Evolutionary conservation across 2,797 vertebrate genomes (phyloP).

Genomic region (Hozukius guyotensis): DNA sequence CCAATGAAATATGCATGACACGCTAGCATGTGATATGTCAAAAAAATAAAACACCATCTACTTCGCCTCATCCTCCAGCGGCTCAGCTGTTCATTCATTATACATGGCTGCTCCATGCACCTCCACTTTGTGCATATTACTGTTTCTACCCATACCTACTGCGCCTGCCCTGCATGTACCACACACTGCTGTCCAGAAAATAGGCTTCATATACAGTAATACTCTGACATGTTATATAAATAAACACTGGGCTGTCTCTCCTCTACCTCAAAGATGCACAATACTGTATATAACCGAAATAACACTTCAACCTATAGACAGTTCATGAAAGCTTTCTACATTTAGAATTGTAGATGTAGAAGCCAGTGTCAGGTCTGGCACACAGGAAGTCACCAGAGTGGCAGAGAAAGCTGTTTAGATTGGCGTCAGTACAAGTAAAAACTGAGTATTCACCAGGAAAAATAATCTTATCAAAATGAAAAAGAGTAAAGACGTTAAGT

Average conservation of each 20-base stretch:
- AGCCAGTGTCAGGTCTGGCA: background rate
- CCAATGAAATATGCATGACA: conserved; percentile 73
- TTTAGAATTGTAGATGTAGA: background rate
- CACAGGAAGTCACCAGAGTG: background rate
- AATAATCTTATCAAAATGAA: background rate
- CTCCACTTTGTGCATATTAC: conserved; percentile 47
- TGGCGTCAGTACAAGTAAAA: background rate
- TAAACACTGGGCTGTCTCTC: background rate
- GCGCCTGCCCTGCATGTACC: background rate
- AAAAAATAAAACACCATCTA: conserved; percentile 17
- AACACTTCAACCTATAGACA: background rate
- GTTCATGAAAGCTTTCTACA: background rate
- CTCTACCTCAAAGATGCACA: background rate
- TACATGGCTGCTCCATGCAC: conserved; percentile 52
- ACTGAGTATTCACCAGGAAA: background rate
- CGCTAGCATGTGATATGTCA: conserved; percentile 64
- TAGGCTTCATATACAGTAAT: background rate
- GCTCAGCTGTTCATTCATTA: conserved; percentile 74
- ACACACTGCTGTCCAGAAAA: conserved; percentile 1
- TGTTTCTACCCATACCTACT: conserved; percentile 20
- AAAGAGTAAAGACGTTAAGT: background rate
- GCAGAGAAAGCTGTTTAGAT: background rate
- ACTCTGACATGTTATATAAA: background rate
- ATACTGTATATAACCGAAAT: background rate
- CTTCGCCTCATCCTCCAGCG: conserved; percentile 50